Conservation (phyloP, 2,888 invertebrate genomes). For the Colletes collaris region DNA sequence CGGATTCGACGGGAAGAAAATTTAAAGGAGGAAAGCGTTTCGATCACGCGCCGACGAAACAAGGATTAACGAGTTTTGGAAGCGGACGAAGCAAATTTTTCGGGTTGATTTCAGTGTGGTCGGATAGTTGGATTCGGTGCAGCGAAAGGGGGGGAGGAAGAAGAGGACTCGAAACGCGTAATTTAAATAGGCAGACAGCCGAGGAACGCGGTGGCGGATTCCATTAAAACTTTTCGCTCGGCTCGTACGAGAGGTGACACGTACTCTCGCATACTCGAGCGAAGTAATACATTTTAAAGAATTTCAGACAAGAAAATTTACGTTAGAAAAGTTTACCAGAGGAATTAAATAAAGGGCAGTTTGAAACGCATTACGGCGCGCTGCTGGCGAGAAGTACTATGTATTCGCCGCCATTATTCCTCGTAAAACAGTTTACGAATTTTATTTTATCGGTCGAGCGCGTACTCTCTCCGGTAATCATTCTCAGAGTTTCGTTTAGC, state of each 20-base stretch:
- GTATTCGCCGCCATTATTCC: neutral
- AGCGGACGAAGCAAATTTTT: conserved; percentile 38
- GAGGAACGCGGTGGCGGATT: conserved; percentile 64
- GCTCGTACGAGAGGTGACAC: conserved; percentile 64
- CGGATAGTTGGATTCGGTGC: conserved; percentile 30
- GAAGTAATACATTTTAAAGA: conserved; percentile 64
- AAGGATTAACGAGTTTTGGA: conserved; percentile 31
- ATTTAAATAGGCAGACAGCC: conserved; percentile 65
- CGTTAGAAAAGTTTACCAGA: conserved; percentile 57
- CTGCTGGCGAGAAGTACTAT: neutral
- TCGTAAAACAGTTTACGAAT: neutral
- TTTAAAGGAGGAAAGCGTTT: conserved; percentile 2
- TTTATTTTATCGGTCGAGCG: neutral
- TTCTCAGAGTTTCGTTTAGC: neutral
- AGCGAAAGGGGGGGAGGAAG: neutral
- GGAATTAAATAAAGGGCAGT: conserved; percentile 48
- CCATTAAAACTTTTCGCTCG: conserved; percentile 64
- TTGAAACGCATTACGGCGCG: neutral
- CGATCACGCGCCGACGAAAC: conserved; percentile 3
- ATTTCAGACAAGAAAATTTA: conserved; percentile 59
- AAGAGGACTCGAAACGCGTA: conserved; percentile 58
- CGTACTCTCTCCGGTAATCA: too few relatives aligned
- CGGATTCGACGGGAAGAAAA: neutral
- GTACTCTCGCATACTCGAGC: conserved; percentile 58
- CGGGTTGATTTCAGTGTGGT: conserved; percentile 44